These are phyloP conservation scores for Argynnis bischoffii DNA, from an alignment of 2,888 invertebrate genomes.

Conservation along the genomic window DNA sequence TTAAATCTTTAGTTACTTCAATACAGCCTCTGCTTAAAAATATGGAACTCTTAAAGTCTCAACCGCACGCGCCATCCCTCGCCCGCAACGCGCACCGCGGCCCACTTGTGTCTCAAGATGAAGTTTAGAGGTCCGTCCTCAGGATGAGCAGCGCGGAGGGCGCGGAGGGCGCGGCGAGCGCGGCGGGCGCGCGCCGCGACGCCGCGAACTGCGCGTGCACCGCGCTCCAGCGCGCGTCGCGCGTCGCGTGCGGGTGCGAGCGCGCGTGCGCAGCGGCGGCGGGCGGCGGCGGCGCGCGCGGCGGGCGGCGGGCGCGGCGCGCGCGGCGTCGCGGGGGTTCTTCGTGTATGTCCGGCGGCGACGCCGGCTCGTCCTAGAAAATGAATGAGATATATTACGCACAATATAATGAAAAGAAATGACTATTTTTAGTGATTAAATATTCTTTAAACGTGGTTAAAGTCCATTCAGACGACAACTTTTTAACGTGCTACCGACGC, in stretches of 20 bases:
- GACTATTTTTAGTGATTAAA: no score
- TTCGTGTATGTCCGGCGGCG: slow-evolving; percentile 27
- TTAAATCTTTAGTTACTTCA: no score
- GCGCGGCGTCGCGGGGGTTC: slow-evolving; percentile 33
- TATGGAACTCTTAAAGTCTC: no score
- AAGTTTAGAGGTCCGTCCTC: slow-evolving; percentile 53
- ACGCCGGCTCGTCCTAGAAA: slow-evolving; percentile 36
- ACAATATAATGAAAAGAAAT: neutral
- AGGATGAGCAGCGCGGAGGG: slow-evolving; percentile 63
- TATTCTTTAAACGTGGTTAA: no score
- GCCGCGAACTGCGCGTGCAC: slow-evolving; percentile 67
- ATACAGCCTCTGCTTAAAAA: no score
- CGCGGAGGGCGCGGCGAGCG: slow-evolving; percentile 49
- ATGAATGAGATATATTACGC: neutral
- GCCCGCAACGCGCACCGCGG: neutral
- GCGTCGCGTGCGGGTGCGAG: slow-evolving; percentile 41
- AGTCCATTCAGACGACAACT: no score
- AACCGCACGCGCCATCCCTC: neutral
- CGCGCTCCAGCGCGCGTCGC: slow-evolving; percentile 65
- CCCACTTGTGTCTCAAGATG: slow-evolving; percentile 36
- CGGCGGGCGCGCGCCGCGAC: slow-evolving; percentile 44
- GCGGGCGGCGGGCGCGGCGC: slow-evolving; percentile 27
- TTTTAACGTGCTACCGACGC: no score
- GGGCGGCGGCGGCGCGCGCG: slow-evolving; percentile 23
- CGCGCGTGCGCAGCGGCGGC: slow-evolving; percentile 32